phyloP scores from a whole-genome alignment of 2,888 invertebrate genomes.

The Meteorus cinctellus region DNA sequence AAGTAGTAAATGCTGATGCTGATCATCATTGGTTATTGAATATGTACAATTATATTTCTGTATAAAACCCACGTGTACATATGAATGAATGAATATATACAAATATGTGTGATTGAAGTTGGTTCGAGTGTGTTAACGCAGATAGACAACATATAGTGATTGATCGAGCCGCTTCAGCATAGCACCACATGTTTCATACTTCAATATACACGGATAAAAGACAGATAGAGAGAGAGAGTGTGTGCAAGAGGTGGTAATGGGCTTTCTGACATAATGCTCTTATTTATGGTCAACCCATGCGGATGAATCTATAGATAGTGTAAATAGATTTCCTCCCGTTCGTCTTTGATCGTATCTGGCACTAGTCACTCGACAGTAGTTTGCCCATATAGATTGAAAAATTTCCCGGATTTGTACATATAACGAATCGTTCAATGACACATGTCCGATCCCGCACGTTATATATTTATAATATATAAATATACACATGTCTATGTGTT shows the following conservation, averaged over 20 bases:
- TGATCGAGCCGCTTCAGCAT: constrained; percentile 61
- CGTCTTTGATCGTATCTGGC: not conserved
- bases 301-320: constrained; percentile 5
- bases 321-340: not conserved
- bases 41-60: not conserved
- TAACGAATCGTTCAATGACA: constrained; percentile 67
- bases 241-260: constrained; percentile 12
- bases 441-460: constrained; percentile 60
- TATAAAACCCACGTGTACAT: not conserved
- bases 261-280: constrained; percentile 63
- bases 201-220: not conserved
- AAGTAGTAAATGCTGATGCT: not conserved
- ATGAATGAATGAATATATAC: not conserved
- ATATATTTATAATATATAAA: constrained; percentile 3
- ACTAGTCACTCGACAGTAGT: not conserved
- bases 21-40: not conserved
- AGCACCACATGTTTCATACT: constrained; percentile 24
- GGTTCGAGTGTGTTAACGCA: constrained; percentile 63
- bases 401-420: constrained; percentile 62
- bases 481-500: constrained; percentile 3
- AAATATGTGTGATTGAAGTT: not conserved
- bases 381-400: constrained; percentile 45
- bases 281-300: constrained; percentile 50
- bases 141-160: constrained; percentile 59
- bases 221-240: not conserved